Conservation (phyloP, 2,797 vertebrate species). For the Arctocebus calabarensis region DNA sequence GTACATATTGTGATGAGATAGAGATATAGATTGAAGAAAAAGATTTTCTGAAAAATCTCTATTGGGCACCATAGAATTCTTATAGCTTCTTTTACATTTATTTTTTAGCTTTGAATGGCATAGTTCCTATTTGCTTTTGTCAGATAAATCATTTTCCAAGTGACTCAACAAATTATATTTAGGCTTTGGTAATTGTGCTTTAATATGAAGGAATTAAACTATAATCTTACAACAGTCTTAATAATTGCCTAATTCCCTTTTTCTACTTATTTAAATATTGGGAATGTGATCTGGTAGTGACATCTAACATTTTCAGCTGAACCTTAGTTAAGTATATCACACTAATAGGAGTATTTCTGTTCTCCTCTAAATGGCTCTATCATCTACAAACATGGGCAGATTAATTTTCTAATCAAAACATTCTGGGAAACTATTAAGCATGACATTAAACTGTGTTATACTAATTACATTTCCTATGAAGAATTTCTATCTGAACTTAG, state of each 20-base stretch:
- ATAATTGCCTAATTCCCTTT: constrained; percentile 83
- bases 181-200: constrained; percentile 78
- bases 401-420: constrained; percentile 91
- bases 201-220: constrained; percentile 78
- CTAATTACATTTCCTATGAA: constrained; percentile 88
- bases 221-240: constrained; percentile 69
- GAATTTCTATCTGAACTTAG: constrained; percentile 87
- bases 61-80: background rate
- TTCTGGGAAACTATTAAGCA: constrained; percentile 89
- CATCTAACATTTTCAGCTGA: constrained; percentile 82
- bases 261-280: constrained; percentile 82
- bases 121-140: constrained; percentile 67
- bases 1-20: background rate
- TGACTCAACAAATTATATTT: constrained; percentile 71
- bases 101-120: constrained; percentile 61
- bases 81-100: constrained; percentile 34
- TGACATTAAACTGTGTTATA: constrained; percentile 89
- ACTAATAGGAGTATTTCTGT: constrained; percentile 80
- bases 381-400: constrained; percentile 87
- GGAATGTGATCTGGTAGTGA: constrained; percentile 83
- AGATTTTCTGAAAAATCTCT: constrained; percentile 43
- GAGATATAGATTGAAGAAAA: constrained; percentile 35
- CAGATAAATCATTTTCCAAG: constrained; percentile 76
- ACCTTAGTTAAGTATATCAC: constrained; percentile 86
- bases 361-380: constrained; percentile 87